Evolutionary conservation across 2,113 vertebrate genomes (phyloP).

Genomic region (Pogonocichla stellata): DNA sequence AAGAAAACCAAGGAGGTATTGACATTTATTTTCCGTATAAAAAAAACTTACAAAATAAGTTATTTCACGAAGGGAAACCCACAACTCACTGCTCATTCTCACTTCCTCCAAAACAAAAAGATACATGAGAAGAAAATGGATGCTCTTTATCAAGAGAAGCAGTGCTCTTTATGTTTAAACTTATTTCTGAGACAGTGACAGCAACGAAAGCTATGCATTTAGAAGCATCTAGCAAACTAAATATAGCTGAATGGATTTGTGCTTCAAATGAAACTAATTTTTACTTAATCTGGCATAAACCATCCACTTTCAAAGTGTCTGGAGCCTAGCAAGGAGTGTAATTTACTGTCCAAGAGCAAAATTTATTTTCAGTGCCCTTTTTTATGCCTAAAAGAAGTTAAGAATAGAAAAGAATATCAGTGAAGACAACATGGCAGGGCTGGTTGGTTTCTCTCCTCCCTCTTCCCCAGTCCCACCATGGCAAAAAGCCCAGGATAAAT

Average conservation of each 20-base stretch:
- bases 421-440: not conserved
- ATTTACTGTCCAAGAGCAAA: not conserved
- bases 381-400: not conserved
- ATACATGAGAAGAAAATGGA: not conserved
- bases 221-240: not conserved
- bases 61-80: not conserved
- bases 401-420: not conserved
- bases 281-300: not conserved
- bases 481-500: not conserved
- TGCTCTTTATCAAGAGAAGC: not conserved
- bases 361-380: not conserved
- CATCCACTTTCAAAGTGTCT: not conserved
- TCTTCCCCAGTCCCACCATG: not conserved
- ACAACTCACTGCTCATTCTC: not conserved
- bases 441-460: not conserved
- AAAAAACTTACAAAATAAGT: not conserved
- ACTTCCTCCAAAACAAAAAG: not conserved
- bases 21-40: not conserved
- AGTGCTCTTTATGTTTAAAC: not conserved
- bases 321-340: not conserved
- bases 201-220: not conserved
- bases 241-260: not conserved
- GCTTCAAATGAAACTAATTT: not conserved
- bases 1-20: not conserved
- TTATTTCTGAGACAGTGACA: not conserved